phyloP scores from a whole-genome alignment of 2,888 invertebrate species.

The Chloromyia formosa region DNA sequence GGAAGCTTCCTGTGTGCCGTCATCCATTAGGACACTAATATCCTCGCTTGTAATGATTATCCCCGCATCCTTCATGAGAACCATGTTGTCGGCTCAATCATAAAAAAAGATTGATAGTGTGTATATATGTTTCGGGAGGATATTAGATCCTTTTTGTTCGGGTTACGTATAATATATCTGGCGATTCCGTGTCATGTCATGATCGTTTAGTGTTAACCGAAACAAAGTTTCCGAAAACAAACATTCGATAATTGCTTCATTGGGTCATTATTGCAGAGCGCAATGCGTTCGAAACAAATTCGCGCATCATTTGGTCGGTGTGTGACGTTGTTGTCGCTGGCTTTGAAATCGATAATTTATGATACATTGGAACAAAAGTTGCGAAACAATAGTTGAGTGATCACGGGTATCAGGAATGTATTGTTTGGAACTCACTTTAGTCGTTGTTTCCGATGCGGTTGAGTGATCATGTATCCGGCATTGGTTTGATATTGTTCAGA shows the following conservation, averaged over 20 bases:
- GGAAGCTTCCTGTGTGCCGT: slow-evolving; percentile 35
- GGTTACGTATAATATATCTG: not conserved
- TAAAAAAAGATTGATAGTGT: slow-evolving; percentile 29
- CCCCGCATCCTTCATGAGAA: slow-evolving; percentile 3
- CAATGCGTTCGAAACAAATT: slow-evolving; percentile 11
- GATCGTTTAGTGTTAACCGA: slow-evolving; percentile 32
- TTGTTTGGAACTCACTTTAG: not conserved
- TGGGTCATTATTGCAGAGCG: slow-evolving; percentile 17
- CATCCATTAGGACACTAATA: slow-evolving; percentile 36
- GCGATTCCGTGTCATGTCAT: slow-evolving; percentile 16
- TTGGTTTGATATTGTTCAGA: not conserved
- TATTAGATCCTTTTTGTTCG: not conserved
- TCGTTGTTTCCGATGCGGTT: slow-evolving; percentile 28
- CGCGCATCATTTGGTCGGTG: slow-evolving; percentile 40
- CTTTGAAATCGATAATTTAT: slow-evolving; percentile 24
- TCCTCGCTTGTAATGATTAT: slow-evolving; percentile 19
- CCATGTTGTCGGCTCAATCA: slow-evolving; percentile 28
- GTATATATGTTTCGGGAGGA: slow-evolving; percentile 8
- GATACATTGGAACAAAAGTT: slow-evolving; percentile 5
- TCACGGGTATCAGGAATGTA: slow-evolving; percentile 18
- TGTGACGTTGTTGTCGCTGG: no score
- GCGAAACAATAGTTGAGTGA: slow-evolving; percentile 27
- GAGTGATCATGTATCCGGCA: slow-evolving; percentile 20
- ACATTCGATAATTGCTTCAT: slow-evolving; percentile 44
- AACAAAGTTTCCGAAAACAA: slow-evolving; percentile 42